phyloP scores from a whole-genome alignment of 2,113 vertebrate species.

The Acanthisitta chloris region DNA sequence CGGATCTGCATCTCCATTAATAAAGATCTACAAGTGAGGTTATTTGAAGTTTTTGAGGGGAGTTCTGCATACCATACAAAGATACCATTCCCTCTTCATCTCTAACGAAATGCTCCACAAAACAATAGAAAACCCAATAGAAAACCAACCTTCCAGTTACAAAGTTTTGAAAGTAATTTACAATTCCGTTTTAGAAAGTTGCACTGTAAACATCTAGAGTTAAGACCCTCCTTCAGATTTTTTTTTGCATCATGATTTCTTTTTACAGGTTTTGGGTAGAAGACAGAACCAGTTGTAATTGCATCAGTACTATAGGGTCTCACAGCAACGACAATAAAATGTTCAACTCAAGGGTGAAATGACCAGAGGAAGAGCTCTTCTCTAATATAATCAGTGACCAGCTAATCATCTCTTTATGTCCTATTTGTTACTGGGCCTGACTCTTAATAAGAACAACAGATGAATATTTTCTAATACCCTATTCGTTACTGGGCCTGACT shows the following conservation, averaged over 20 bases:
- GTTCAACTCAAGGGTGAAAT: not conserved
- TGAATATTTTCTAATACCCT: not conserved
- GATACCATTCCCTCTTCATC: not conserved
- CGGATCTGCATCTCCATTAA: not conserved
- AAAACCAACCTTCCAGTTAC: slow-evolving; percentile 42
- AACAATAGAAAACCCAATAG: slow-evolving; percentile 25
- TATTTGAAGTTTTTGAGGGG: not conserved
- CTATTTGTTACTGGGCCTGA: not conserved
- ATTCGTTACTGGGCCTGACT: not conserved
- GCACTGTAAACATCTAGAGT: slow-evolving; percentile 27
- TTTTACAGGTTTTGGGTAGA: not conserved
- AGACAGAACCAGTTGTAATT: not conserved
- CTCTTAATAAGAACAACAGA: not conserved
- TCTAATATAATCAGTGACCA: not conserved
- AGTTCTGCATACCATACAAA: not conserved
- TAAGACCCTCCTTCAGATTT: slow-evolving; percentile 14
- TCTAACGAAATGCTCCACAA: not conserved
- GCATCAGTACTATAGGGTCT: not conserved
- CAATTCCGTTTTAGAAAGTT: slow-evolving; percentile 38
- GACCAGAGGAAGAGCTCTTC: not conserved
- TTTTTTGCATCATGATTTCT: not conserved
- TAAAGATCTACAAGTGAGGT: not conserved
- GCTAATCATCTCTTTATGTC: not conserved
- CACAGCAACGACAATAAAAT: not conserved
- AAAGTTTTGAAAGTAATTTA: slow-evolving; percentile 38